Evolutionary conservation across 2,888 invertebrate species (phyloP).

Genomic region (Hoplodrina ambigua): DNA sequence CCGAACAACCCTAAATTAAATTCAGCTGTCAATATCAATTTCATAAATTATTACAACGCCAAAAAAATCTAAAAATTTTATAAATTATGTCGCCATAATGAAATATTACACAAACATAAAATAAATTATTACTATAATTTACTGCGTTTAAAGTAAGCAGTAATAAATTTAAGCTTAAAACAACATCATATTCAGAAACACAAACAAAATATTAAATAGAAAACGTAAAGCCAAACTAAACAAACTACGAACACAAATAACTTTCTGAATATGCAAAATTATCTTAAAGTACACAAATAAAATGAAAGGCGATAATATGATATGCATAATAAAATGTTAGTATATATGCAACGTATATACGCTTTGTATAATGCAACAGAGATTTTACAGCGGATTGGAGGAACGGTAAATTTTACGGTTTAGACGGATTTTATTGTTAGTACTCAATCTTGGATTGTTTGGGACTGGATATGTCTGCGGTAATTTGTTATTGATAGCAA

Average conservation of each 20-base stretch:
- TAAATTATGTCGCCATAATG: not conserved
- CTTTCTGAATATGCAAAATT: slow-evolving; percentile 41
- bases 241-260: slow-evolving; percentile 29
- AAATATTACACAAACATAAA: not conserved
- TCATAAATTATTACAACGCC: no score
- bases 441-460: slow-evolving; percentile 40
- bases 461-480: slow-evolving; percentile 40
- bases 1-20: not conserved
- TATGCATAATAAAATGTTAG: slow-evolving; percentile 52
- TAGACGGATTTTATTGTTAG: slow-evolving; percentile 70
- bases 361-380: slow-evolving; percentile 44
- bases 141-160: not conserved
- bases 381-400: slow-evolving; percentile 63
- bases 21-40: no score
- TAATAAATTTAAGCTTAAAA: slow-evolving; percentile 16
- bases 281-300: slow-evolving; percentile 51
- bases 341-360: slow-evolving; percentile 27
- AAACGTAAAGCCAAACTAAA: slow-evolving; percentile 28
- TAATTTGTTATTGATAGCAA: not conserved
- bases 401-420: slow-evolving; percentile 66
- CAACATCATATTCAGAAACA: slow-evolving; percentile 23
- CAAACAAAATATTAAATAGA: slow-evolving; percentile 38
- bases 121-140: not conserved
- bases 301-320: slow-evolving; percentile 57
- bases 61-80: no score